Percentiles rank a stretch among this genome's conserved stretches.
Evolutionary conservation across 2,113 vertebrate genomes (phyloP).

Genomic region (Argyrosomus japonicus): DNA sequence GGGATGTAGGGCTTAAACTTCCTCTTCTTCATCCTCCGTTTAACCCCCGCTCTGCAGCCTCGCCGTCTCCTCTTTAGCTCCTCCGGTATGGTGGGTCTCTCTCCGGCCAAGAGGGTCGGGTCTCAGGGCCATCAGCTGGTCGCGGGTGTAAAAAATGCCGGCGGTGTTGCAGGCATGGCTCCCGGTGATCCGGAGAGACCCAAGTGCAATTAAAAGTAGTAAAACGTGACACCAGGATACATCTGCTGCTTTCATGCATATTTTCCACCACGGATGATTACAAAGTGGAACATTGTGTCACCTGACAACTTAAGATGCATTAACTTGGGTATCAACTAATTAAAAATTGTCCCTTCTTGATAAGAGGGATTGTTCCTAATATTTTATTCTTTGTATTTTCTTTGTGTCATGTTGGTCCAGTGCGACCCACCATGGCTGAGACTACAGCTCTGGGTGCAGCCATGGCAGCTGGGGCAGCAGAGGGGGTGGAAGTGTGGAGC

Average conservation of each 20-base stretch:
- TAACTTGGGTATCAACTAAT: background rate
- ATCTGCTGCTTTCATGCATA: background rate
- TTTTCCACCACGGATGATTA: background rate
- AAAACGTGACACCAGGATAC: too few relatives aligned
- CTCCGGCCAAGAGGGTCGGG: too few relatives aligned
- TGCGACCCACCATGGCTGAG: slow-evolving; percentile 94
- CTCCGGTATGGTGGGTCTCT: too few relatives aligned
- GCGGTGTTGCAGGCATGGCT: too few relatives aligned
- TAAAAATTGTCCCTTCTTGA: background rate
- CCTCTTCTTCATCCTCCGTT: too few relatives aligned
- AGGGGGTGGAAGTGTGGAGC: slow-evolving; percentile 94
- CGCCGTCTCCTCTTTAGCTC: too few relatives aligned
- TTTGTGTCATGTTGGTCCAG: slow-evolving; percentile 69
- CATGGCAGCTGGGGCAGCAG: slow-evolving; percentile 96
- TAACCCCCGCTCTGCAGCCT: too few relatives aligned
- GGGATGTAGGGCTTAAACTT: too few relatives aligned
- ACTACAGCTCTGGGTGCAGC: slow-evolving; percentile 95
- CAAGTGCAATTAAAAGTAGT: too few relatives aligned
- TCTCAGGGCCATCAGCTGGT: too few relatives aligned
- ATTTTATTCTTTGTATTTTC: background rate
- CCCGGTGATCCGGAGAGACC: too few relatives aligned
- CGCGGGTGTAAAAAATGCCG: too few relatives aligned
- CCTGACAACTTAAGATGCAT: background rate
- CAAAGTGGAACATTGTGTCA: background rate
- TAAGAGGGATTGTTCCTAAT: background rate